Evolutionary conservation across 2,797 vertebrate genomes (phyloP).

Genomic region (Antrozous pallidus): DNA sequence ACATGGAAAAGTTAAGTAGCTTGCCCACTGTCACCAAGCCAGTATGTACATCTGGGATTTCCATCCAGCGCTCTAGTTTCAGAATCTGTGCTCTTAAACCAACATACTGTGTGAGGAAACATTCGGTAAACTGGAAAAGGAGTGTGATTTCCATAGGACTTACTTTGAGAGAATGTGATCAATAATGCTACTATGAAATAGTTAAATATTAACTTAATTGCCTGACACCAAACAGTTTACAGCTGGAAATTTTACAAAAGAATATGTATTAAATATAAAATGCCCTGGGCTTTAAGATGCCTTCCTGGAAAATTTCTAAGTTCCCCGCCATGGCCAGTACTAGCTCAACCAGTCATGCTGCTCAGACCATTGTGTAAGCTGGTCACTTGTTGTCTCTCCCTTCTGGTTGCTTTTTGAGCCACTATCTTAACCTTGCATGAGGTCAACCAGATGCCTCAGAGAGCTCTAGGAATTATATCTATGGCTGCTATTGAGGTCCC

Average conservation of each 20-base stretch:
- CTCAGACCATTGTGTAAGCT: neutral
- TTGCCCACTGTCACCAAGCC: neutral
- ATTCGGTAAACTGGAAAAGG: constrained; percentile 21
- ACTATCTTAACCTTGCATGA: neutral
- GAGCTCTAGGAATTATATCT: neutral
- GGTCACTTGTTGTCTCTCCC: neutral
- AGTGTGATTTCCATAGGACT: neutral
- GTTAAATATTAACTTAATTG: constrained; percentile 19
- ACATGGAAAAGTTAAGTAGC: neutral
- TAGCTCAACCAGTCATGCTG: neutral
- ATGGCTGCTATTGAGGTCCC: neutral
- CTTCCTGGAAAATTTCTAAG: neutral
- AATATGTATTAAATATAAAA: neutral
- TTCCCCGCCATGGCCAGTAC: neutral
- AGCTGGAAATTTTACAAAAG: neutral
- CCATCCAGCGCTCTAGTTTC: neutral
- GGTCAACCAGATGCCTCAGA: neutral
- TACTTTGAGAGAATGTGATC: constrained; percentile 36
- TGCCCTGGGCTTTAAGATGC: neutral
- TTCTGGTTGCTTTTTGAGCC: neutral
- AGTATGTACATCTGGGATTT: neutral
- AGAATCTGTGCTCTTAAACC: neutral
- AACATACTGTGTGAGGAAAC: neutral
- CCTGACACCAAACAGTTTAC: neutral
- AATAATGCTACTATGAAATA: constrained; percentile 31